Percentiles rank a stretch among this genome's conserved stretches.
Conservation (phyloP, 1,140 invertebrate species). For the Pseudomyrmex sp. region DNA sequence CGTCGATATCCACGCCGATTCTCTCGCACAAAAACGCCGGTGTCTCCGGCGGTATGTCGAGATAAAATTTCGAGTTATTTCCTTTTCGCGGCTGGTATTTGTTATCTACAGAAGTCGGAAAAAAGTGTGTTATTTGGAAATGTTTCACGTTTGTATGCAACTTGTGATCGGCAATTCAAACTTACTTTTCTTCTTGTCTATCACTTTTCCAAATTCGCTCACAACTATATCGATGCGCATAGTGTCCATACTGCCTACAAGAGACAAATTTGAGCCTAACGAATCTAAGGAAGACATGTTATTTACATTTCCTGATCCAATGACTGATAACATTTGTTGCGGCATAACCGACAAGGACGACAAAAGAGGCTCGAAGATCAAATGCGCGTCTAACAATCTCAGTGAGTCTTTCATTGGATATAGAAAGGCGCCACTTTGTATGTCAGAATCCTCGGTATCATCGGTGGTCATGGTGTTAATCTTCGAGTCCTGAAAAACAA, state of each 20-base stretch:
- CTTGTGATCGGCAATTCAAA: not conserved
- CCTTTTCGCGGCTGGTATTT: slow-evolving; percentile 79
- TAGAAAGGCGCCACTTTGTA: slow-evolving; percentile 86
- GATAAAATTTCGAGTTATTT: slow-evolving; percentile 85
- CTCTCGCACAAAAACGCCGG: slow-evolving; percentile 97
- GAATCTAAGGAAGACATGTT: slow-evolving; percentile 91
- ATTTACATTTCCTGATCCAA: slow-evolving; percentile 85
- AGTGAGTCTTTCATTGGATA: slow-evolving; percentile 93
- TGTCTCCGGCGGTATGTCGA: slow-evolving; percentile 91
- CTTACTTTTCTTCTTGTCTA: slow-evolving; percentile 85
- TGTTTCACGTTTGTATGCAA: not conserved
- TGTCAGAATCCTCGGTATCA: slow-evolving; percentile 84
- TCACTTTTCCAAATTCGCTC: slow-evolving; percentile 89
- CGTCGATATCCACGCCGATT: slow-evolving; percentile 94
- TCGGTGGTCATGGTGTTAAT: slow-evolving; percentile 87
- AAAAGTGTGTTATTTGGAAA: not conserved
- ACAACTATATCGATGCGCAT: slow-evolving; percentile 98
- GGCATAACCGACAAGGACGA: slow-evolving; percentile 94
- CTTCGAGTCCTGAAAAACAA: slow-evolving; percentile 85
- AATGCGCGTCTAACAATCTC: slow-evolving; percentile 94
- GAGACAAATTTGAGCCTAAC: slow-evolving; percentile 95
- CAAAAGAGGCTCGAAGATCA: slow-evolving; percentile 96
- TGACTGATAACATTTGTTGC: slow-evolving; percentile 90
- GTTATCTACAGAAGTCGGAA: slow-evolving; percentile 62
- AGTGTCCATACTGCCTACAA: slow-evolving; percentile 94